These are phyloP conservation scores for Balaenoptera acutorostrata DNA, from an alignment of 2,113 vertebrate genomes.

Conservation along the genomic window DNA sequence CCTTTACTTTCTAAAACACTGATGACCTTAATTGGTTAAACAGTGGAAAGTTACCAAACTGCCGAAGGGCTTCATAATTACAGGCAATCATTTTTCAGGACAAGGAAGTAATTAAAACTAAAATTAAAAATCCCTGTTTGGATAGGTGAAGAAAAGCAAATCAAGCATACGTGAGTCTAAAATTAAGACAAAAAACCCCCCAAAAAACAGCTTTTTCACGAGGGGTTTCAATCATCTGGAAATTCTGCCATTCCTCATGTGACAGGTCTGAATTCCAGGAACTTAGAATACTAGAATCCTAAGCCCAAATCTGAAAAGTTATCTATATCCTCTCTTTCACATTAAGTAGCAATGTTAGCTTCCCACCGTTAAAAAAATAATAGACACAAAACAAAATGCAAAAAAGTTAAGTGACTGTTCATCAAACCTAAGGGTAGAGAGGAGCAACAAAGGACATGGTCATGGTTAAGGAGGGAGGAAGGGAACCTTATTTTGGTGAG, in stretches of 20 bases:
- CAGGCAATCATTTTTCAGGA: constrained; percentile 32
- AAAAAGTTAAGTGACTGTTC: constrained; percentile 1
- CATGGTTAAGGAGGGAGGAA: not conserved
- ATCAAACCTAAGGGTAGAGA: not conserved
- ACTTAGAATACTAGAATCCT: constrained; percentile 12
- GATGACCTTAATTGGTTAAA: not conserved
- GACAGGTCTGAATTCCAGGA: not conserved
- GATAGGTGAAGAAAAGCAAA: constrained; percentile 31
- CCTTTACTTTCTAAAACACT: constrained; percentile 13
- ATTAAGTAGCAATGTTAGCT: constrained; percentile 31
- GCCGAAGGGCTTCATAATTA: constrained; percentile 40
- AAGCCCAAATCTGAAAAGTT: not conserved
- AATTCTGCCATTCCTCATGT: not conserved
- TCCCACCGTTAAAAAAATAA: not conserved
- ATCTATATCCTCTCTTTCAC: not conserved
- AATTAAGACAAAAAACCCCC: not conserved
- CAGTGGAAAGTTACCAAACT: constrained; percentile 29
- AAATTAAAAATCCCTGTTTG: constrained; percentile 28
- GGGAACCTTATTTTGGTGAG: constrained; percentile 4
- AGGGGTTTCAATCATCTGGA: constrained; percentile 16
- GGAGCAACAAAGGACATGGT: not conserved
- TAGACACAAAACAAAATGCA: not conserved
- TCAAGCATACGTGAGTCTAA: not conserved
- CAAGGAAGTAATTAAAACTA: constrained; percentile 42
- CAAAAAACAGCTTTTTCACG: not conserved